Evolutionary conservation across 1,140 invertebrate genomes (phyloP).

Genomic region (Venustaconcha ellipsiformis): DNA sequence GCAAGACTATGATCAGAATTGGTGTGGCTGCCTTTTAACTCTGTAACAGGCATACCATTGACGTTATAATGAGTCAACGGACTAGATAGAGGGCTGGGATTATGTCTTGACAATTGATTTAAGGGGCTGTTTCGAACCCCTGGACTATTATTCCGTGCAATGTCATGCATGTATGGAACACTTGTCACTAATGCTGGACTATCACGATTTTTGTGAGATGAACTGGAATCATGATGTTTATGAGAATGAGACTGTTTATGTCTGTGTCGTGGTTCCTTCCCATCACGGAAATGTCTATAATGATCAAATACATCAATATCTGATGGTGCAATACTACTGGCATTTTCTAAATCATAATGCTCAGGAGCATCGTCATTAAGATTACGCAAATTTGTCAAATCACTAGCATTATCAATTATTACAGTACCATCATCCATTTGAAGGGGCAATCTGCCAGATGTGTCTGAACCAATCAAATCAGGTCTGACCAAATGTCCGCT

Average conservation of each 20-base stretch:
- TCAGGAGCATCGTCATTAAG: constrained; percentile 83
- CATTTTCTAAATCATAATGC: constrained; percentile 97
- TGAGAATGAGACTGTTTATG: constrained; percentile 36
- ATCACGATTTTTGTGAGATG: constrained; percentile 16
- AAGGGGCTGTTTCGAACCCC: constrained; percentile 36
- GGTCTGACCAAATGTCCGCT: constrained; percentile 72
- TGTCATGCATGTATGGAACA: constrained; percentile 35
- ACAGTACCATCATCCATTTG: constrained; percentile 65
- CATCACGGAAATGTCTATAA: constrained; percentile 89
- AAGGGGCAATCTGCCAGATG: constrained; percentile 77
- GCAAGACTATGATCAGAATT: constrained; percentile 48
- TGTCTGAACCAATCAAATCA: constrained; percentile 93
- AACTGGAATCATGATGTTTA: constrained; percentile 7
- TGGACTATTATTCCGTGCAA: constrained; percentile 41
- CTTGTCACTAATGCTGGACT: constrained; percentile 30
- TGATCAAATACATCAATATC: constrained; percentile 98
- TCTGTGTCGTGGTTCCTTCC: constrained; percentile 71
- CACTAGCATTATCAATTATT: constrained; percentile 71
- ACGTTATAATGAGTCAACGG: constrained; percentile 42
- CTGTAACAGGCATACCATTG: constrained; percentile 31
- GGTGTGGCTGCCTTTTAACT: constrained; percentile 30
- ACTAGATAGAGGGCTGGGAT: constrained; percentile 41
- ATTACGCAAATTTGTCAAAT: constrained; percentile 77
- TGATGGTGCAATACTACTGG: constrained; percentile 95
- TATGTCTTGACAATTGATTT: constrained; percentile 44